Evolutionary conservation across 2,113 vertebrate species (phyloP), one percentile per base, ranked within the genome.

Genomic region (Anser cygnoides): DNA sequence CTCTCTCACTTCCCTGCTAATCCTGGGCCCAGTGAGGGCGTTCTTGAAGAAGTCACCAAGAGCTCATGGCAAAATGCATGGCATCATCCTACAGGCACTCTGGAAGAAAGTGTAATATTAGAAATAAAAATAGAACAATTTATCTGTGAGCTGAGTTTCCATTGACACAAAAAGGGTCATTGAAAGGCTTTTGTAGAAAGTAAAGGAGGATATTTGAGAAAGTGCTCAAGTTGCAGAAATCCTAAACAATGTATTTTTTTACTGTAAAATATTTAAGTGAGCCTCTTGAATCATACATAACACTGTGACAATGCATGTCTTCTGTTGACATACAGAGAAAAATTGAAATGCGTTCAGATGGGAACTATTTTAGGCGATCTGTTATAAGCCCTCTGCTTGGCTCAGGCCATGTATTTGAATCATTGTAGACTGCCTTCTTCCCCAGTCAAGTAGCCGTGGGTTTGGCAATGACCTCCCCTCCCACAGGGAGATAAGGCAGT

Each of bases 401-500:
- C 95, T 84, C 61, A 35, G 33, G 62, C 89, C 31, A 0, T 55
- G 66, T 41, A 41, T 86, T 94, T 92, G 83, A 90, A 75, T 91
- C 90, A 17, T 75, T 93, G 70, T 78, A 89, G 91, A 33, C 92
- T 74, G 81, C 88, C 81, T 93, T 43, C 91, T 89, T 92, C 84
- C 92, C 63, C 84, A 85, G 87, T 94, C 77, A 83, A 96, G 96
- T 86, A 96, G 95, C 91, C 9, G 26, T 92, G 96, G 96, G 96
- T 97, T 96, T 96, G 95, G 97, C 96, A 97, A 63, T 92, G 95
- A 91, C 87, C 86, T 96, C 70, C 84, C 50, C 94, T 95, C 96
- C 92, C 92, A 76, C 91, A 65, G 87, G 89, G 93, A 97, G 97
- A 98, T 97, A 97, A 97, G 96, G 95, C 94, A 79, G 86, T 94